Conservation (phyloP, 2,113 vertebrate genomes). For the Ondatra zibethicus region DNA sequence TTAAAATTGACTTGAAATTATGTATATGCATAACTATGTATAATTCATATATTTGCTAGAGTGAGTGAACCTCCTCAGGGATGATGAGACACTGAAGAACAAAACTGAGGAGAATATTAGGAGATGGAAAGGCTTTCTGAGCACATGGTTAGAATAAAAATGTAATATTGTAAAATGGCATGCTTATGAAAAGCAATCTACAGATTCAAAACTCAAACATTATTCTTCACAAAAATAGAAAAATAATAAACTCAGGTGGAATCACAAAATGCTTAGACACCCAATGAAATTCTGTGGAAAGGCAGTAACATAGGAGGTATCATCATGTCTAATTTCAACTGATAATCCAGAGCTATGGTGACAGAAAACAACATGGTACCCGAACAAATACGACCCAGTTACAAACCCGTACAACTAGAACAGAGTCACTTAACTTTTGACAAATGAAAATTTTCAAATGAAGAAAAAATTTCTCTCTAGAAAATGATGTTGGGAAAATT, state of each 20-base stretch:
- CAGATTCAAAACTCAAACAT: not conserved
- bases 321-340: not conserved
- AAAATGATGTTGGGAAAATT: not conserved
- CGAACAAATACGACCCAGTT: not conserved
- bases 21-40: no score
- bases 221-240: not conserved
- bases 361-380: not conserved
- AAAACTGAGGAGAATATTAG: no score
- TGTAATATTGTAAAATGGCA: not conserved
- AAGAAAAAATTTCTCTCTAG: not conserved
- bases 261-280: not conserved
- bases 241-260: not conserved
- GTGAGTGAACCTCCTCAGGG: no score
- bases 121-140: no score
- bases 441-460: not conserved
- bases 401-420: not conserved
- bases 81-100: no score
- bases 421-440: not conserved
- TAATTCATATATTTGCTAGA: no score
- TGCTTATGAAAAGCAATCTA: not conserved
- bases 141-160: not conserved
- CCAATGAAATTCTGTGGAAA: not conserved
- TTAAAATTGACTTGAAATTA: no score
- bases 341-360: not conserved
- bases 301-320: no score